A percentile compares a stretch with the other conserved stretches of the same genome.
Evolutionary conservation across 2,888 invertebrate genomes (phyloP).

Genomic region (Rhagonycha lutea): DNA sequence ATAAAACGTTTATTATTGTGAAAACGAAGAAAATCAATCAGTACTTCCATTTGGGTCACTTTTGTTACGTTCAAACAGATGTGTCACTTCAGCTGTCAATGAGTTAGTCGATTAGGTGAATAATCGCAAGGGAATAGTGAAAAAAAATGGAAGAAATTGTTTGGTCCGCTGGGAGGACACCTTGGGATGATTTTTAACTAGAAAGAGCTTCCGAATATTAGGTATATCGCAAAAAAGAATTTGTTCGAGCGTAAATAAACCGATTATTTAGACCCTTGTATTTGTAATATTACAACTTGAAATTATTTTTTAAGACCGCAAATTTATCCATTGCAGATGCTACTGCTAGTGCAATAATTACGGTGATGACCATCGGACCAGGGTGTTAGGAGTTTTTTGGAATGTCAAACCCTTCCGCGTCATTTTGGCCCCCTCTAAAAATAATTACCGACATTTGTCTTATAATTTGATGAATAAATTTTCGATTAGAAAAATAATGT

Average conservation of each 20-base stretch:
- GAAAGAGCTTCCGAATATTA: conserved; percentile 41
- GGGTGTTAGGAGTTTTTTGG: conserved; percentile 6
- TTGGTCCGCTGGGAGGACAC: conserved; percentile 32
- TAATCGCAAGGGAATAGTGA: neutral
- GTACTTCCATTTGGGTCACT: conserved; percentile 48
- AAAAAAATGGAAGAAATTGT: neutral
- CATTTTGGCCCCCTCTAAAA: neutral
- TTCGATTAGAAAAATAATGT: neutral
- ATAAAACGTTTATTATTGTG: conserved; percentile 2
- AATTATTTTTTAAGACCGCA: neutral
- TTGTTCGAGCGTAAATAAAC: conserved; percentile 49
- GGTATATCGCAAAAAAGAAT: conserved; percentile 7
- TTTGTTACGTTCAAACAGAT: conserved; percentile 49
- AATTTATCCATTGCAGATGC: conserved; percentile 1
- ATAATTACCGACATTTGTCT: conserved; percentile 14
- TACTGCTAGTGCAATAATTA: neutral
- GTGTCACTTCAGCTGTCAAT: conserved; percentile 53
- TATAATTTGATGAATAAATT: neutral
- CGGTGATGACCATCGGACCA: neutral
- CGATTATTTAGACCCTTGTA: conserved; percentile 44
- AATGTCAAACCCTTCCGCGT: conserved; percentile 9
- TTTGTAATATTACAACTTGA: conserved; percentile 1
- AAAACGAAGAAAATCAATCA: conserved; percentile 45
- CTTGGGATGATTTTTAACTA: conserved; percentile 39
- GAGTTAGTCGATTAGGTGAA: conserved; percentile 37